These are phyloP conservation scores for Smithornis capensis DNA, from an alignment of 2,113 vertebrate genomes.

Conservation along the genomic window DNA sequence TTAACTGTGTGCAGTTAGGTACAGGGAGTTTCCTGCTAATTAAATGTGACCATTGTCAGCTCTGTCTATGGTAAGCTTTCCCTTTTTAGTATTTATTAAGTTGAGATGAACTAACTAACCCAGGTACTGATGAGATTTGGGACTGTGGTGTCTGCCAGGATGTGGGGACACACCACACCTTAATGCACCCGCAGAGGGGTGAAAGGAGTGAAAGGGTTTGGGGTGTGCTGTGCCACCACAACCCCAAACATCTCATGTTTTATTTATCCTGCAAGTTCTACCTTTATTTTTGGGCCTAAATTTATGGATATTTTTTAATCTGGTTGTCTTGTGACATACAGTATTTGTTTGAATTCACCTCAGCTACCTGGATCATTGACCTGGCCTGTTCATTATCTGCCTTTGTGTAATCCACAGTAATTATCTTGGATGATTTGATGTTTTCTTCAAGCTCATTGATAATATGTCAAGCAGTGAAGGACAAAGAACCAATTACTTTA, in stretches of 20 bases:
- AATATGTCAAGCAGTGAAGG: slow-evolving; percentile 45
- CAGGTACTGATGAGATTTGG: background rate
- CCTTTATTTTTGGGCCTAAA: background rate
- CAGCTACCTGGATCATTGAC: background rate
- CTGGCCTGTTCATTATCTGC: background rate
- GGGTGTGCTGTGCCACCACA: no score
- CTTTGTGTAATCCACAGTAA: background rate
- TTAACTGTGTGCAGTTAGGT: background rate
- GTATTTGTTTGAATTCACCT: background rate
- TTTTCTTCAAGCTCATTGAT: slow-evolving; percentile 52
- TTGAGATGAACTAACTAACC: background rate
- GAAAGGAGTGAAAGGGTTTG: rapidly evolving
- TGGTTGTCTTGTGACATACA: background rate
- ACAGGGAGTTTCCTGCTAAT: background rate
- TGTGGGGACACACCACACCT: background rate
- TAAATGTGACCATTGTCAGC: background rate
- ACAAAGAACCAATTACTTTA: slow-evolving; percentile 37
- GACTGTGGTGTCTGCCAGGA: no score
- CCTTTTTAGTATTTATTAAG: background rate
- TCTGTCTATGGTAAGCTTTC: background rate
- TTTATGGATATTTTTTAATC: background rate
- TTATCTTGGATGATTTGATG: slow-evolving; percentile 24
- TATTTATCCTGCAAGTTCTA: background rate
- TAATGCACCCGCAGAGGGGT: rapidly evolving
- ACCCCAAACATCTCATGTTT: rapidly evolving